phyloP scores from a whole-genome alignment of 2,888 invertebrate genomes.

The Lepidonotus clava region DNA sequence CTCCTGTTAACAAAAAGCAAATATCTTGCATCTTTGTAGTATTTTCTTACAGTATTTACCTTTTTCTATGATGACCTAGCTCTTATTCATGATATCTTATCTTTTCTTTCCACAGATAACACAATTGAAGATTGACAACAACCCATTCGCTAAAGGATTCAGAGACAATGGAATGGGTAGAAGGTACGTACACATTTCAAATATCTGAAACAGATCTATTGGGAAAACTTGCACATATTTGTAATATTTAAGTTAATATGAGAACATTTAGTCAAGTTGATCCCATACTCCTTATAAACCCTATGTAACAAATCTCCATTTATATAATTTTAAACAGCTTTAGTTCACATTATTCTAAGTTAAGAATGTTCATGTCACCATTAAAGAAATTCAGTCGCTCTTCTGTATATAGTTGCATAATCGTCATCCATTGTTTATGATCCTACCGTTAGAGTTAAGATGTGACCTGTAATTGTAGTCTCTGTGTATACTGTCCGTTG shows the following conservation, averaged over 20 bases:
- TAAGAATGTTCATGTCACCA: no score
- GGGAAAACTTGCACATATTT: not conserved
- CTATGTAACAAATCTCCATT: no score
- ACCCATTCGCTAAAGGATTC: constrained; percentile 82
- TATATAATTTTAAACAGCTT: no score
- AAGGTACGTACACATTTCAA: constrained; percentile 65
- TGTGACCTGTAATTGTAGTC: not conserved
- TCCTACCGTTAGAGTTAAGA: no score
- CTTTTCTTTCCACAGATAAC: constrained; percentile 81
- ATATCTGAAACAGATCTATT: not conserved
- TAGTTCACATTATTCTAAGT: no score
- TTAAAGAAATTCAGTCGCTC: no score
- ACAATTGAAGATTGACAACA: constrained; percentile 81
- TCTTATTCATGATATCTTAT: no score
- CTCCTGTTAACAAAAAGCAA: not conserved
- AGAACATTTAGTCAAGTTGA: no score
- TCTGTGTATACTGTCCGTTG: not conserved
- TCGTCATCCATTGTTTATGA: no score
- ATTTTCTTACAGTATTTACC: not conserved
- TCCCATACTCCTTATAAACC: no score
- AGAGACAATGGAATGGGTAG: constrained; percentile 85
- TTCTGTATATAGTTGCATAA: no score
- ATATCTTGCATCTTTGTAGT: not conserved
- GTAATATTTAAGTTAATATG: no score
- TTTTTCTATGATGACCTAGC: not conserved